Evolutionary conservation across 2,113 vertebrate genomes (phyloP).

Genomic region (Ceyx melanurus): DNA sequence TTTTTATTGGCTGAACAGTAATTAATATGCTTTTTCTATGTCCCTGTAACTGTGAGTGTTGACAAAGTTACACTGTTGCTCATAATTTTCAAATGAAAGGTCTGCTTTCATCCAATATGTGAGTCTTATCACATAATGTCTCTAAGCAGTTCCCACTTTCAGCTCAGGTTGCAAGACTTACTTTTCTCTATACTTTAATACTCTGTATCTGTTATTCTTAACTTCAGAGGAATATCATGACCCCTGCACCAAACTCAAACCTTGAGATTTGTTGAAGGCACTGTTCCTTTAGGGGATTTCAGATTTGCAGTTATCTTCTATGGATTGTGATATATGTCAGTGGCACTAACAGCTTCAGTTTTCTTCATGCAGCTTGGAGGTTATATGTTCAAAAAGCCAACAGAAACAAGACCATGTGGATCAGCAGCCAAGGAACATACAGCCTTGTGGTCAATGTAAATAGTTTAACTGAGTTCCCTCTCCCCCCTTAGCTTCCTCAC

Average conservation of each 20-base stretch:
- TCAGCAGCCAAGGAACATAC: neutral
- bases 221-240: neutral
- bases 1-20: neutral
- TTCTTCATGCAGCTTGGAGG: neutral
- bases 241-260: neutral
- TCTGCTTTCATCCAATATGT: neutral
- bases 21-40: neutral
- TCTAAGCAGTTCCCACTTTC: neutral
- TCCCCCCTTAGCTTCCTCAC: neutral
- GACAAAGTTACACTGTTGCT: neutral
- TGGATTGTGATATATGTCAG: neutral
- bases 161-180: neutral
- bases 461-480: neutral
- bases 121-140: neutral
- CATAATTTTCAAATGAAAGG: neutral
- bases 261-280: neutral
- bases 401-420: rapidly evolving
- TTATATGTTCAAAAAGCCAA: neutral
- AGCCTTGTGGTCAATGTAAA: neutral
- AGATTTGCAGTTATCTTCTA: neutral
- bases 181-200: neutral
- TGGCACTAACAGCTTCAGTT: neutral
- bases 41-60: neutral
- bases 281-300: neutral
- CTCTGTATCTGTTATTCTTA: neutral